phyloP scores from a whole-genome alignment of 2,113 vertebrate genomes.

The Hyla sarda region DNA sequence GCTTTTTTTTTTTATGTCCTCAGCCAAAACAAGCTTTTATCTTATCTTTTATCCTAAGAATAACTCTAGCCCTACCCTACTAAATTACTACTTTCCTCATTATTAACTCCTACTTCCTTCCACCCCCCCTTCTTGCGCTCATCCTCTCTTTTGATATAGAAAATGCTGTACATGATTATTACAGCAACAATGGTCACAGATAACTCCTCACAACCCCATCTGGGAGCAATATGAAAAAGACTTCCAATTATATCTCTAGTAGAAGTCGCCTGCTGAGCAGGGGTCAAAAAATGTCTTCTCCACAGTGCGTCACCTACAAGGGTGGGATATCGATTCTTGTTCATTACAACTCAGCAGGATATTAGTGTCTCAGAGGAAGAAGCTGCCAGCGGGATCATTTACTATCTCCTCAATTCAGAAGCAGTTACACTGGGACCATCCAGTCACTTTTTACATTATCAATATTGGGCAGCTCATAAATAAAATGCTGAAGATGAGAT shows the following conservation, averaged over 20 bases:
- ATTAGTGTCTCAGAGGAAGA: background rate
- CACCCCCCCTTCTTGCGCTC: background rate
- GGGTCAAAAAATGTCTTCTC: background rate
- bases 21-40: too few species aligned
- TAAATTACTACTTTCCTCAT: background rate
- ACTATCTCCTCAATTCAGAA: background rate
- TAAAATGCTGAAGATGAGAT: background rate
- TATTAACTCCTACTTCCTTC: background rate
- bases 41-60: background rate
- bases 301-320: background rate
- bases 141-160: background rate
- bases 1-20: background rate
- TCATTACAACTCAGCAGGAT: background rate
- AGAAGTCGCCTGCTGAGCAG: background rate
- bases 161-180: background rate
- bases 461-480: background rate
- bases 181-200: background rate
- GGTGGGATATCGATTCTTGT: background rate
- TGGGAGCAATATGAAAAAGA: background rate
- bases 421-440: background rate
- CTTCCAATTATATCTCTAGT: constrained; percentile 2
- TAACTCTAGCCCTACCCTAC: background rate
- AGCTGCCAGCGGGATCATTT: background rate
- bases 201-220: background rate
- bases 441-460: background rate